Percentiles rank a stretch among this genome's conserved stretches.
Conservation (phyloP, 2,888 invertebrate species). For the Acrocera orbiculus region DNA sequence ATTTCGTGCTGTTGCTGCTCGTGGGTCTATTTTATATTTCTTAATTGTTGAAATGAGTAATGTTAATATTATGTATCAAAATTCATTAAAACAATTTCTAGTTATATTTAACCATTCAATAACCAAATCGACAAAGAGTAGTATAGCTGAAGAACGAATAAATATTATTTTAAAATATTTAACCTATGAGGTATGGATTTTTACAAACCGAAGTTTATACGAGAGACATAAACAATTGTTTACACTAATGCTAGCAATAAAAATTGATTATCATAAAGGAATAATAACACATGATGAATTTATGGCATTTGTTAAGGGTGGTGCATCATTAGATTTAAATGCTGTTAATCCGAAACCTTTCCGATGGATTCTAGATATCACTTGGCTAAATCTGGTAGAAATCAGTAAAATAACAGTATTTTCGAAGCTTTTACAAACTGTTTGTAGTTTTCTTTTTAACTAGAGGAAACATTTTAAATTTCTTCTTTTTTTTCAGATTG, state of each 20-base stretch:
- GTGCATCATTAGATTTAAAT: constrained; percentile 83
- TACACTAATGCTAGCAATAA: constrained; percentile 86
- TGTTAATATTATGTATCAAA: constrained; percentile 94
- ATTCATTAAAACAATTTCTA: constrained; percentile 84
- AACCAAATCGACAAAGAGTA: constrained; percentile 71
- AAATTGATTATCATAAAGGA: constrained; percentile 74
- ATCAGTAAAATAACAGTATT: constrained; percentile 72
- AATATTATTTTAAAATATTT: constrained; percentile 74
- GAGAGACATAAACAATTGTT: constrained; percentile 86
- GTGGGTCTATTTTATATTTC: constrained; percentile 89
- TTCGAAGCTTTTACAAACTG: constrained; percentile 57
- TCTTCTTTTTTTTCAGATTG: constrained; percentile 39
- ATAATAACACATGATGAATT: constrained; percentile 80
- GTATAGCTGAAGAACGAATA: constrained; percentile 70
- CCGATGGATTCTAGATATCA: constrained; percentile 87
- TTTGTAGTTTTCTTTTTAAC: constrained; percentile 25
- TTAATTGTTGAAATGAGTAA: constrained; percentile 94
- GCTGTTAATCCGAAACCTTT: constrained; percentile 86
- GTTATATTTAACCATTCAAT: constrained; percentile 88
- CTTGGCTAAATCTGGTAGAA: constrained; percentile 90
- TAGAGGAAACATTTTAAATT: background rate
- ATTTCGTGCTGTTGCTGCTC: constrained; percentile 83
- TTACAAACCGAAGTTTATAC: constrained; percentile 80
- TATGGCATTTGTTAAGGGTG: constrained; percentile 89
- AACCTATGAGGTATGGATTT: constrained; percentile 83